Evolutionary conservation across 2,888 invertebrate species (phyloP).

Genomic region (Magallana nippona): DNA sequence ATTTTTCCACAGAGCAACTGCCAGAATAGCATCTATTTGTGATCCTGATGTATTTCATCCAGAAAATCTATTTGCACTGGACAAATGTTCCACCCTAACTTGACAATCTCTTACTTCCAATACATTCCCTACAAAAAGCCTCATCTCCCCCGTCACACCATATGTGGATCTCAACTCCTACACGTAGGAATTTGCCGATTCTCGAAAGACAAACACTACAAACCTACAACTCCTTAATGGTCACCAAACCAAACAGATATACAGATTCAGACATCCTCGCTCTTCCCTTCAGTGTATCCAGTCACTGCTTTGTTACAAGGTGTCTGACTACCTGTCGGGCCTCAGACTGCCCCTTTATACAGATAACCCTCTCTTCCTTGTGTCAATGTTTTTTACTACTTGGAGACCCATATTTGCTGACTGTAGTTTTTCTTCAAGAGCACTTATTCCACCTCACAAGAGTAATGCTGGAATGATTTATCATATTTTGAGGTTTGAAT

Average conservation of each 20-base stretch:
- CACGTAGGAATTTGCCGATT: conserved; percentile 1
- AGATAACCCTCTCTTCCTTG: background rate
- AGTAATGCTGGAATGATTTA: background rate
- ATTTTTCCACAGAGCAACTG: no score
- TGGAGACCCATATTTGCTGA: background rate
- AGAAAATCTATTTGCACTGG: no score
- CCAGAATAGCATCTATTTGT: no score
- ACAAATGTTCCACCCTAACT: no score
- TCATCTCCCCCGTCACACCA: no score
- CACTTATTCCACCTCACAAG: background rate
- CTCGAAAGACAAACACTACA: background rate
- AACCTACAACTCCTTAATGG: conserved; percentile 24
- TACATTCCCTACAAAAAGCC: no score
- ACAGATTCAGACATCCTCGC: background rate
- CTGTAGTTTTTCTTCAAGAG: background rate
- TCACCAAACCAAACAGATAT: conserved; percentile 5
- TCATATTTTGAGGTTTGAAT: background rate
- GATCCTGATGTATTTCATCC: no score
- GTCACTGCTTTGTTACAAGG: background rate
- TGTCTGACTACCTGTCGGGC: background rate
- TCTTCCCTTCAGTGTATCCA: background rate
- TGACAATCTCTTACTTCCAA: no score
- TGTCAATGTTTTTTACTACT: conserved; percentile 26
- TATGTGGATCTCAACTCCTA: background rate
- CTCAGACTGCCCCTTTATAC: background rate